Percentiles rank a stretch among this genome's conserved stretches.
Evolutionary conservation across 2,888 invertebrate species (phyloP).

Genomic region (Lycia hirtaria): DNA sequence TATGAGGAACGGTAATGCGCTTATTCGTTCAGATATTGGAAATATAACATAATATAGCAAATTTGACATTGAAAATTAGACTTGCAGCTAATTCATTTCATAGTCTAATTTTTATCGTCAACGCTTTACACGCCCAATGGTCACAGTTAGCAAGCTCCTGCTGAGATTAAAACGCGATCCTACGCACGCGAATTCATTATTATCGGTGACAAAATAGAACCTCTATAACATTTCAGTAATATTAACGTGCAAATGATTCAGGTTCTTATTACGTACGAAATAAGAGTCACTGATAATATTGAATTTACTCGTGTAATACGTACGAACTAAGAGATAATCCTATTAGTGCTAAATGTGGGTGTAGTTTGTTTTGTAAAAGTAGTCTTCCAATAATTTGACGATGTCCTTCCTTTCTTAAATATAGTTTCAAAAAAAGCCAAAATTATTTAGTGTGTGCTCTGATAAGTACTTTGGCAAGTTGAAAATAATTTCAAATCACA

Average conservation of each 20-base stretch:
- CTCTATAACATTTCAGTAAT: background rate
- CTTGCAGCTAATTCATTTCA: no score
- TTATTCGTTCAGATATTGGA: no score
- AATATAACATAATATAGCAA: no score
- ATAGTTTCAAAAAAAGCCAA: constrained; percentile 38
- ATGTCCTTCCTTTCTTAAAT: constrained; percentile 43
- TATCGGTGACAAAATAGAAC: background rate
- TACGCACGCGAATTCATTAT: constrained; percentile 2
- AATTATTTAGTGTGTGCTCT: constrained; percentile 31
- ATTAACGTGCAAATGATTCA: background rate
- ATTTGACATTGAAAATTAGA: no score
- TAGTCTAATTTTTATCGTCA: no score
- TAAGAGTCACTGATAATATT: background rate
- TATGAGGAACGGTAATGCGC: no score
- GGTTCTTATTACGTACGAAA: background rate
- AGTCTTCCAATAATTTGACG: constrained; percentile 73
- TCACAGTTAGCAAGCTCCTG: background rate
- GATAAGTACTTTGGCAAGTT: background rate
- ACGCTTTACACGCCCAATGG: no score
- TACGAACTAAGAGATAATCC: constrained; percentile 40
- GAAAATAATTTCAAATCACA: background rate
- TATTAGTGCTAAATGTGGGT: constrained; percentile 48
- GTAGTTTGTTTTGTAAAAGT: constrained; percentile 57
- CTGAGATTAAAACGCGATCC: background rate
- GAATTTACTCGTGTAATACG: background rate